phyloP scores from a whole-genome alignment of 2,888 invertebrate species.

The Andrena hattorfiana region DNA sequence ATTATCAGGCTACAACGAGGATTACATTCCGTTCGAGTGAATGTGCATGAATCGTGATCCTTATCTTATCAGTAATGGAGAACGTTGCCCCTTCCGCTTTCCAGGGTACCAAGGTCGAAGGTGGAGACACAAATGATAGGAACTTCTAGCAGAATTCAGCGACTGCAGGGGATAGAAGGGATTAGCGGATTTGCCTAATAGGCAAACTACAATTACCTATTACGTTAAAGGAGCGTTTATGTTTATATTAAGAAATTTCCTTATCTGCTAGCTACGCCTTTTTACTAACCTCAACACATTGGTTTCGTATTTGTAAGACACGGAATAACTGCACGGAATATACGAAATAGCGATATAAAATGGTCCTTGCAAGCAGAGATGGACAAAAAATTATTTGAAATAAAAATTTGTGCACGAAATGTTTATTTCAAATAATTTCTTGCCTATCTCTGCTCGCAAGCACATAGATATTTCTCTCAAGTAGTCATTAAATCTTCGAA shows the following conservation, averaged over 20 bases:
- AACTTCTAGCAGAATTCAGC: constrained; percentile 16
- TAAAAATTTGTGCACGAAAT: no score
- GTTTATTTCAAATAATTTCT: no score
- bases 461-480: not conserved
- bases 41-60: constrained; percentile 65
- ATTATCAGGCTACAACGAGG: constrained; percentile 63
- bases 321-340: not conserved
- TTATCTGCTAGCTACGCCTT: constrained; percentile 23
- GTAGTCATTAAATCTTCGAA: not conserved
- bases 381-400: no score
- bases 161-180: constrained; percentile 32
- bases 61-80: constrained; percentile 70
- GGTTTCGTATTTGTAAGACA: constrained; percentile 26
- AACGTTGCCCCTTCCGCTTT: constrained; percentile 61
- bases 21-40: constrained; percentile 57
- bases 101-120: constrained; percentile 35
- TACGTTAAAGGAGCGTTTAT: constrained; percentile 64
- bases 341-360: constrained; percentile 24
- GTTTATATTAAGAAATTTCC: constrained; percentile 35
- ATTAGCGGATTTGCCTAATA: constrained; percentile 52
- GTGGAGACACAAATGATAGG: constrained; percentile 18
- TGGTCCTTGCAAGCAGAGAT: not conserved
- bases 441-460: no score
- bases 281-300: not conserved
- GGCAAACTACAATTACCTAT: constrained; percentile 58